phyloP scores from a whole-genome alignment of 2,888 invertebrate species.

The Galerucella nymphaeae region DNA sequence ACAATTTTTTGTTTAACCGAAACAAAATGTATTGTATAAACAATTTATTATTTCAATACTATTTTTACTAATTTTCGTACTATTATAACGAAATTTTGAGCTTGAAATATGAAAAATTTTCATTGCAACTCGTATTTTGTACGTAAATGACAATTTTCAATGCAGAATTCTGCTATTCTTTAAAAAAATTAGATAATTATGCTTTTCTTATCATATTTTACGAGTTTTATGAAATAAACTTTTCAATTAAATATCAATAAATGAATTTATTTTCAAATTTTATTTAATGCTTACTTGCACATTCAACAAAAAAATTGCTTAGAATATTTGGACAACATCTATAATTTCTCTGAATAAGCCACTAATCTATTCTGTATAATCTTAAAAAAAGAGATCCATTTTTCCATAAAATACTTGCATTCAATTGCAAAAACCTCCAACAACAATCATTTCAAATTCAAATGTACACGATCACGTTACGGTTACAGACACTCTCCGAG shows the following conservation, averaged over 20 bases:
- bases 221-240: too few relatives aligned
- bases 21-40: background rate
- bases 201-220: too few relatives aligned
- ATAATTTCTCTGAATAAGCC: conserved; percentile 40
- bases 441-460: background rate
- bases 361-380: conserved; percentile 46
- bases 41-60: background rate
- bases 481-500: background rate
- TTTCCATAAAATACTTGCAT: conserved; percentile 39
- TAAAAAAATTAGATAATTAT: too few relatives aligned
- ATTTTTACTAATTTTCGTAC: too few relatives aligned
- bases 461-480: background rate
- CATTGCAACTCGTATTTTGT: too few relatives aligned
- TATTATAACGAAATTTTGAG: too few relatives aligned
- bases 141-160: too few relatives aligned
- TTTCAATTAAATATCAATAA: too few relatives aligned
- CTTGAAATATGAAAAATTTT: too few relatives aligned
- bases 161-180: too few relatives aligned
- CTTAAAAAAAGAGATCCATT: conserved; percentile 52
- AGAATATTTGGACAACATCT: conserved; percentile 32
- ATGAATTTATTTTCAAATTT: too few relatives aligned
- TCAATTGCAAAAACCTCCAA: background rate
- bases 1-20: conserved; percentile 12
- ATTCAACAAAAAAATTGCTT: conserved; percentile 18
- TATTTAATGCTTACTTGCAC: too few relatives aligned